phyloP scores from a whole-genome alignment of 2,113 vertebrate genomes.

The Engraulis encrasicolus region DNA sequence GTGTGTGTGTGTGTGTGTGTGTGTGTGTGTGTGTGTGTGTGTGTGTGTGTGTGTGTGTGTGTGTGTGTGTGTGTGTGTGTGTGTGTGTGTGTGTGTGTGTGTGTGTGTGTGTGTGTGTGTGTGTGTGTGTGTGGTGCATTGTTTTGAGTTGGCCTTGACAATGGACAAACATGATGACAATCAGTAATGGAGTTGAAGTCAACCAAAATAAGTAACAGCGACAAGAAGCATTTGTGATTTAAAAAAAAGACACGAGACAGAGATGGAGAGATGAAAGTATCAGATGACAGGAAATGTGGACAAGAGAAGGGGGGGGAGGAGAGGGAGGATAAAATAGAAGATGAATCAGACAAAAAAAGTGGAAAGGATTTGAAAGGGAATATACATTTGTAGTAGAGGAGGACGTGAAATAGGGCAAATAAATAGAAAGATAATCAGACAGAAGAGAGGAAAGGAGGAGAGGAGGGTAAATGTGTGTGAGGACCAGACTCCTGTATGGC shows the following conservation, averaged over 20 bases:
- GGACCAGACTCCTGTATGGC: not conserved
- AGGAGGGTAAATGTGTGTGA: not conserved
- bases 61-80: slow-evolving; percentile 14
- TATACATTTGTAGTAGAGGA: too few relatives aligned
- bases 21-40: too few relatives aligned
- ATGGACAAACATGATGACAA: too few relatives aligned
- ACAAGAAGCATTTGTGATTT: too few relatives aligned
- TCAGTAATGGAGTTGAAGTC: too few relatives aligned
- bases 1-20: too few relatives aligned
- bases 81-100: slow-evolving; percentile 29
- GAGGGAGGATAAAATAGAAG: not conserved
- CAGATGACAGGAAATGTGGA: too few relatives aligned
- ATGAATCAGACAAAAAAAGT: not conserved
- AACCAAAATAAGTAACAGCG: too few relatives aligned
- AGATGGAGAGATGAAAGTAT: not conserved
- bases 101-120: slow-evolving; percentile 25
- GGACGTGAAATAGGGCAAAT: not conserved
- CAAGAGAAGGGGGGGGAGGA: too few relatives aligned
- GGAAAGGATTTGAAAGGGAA: not conserved
- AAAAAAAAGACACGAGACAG: not conserved
- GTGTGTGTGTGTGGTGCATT: not conserved
- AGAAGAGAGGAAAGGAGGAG: not conserved
- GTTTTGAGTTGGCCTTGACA: not conserved
- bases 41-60: too few relatives aligned
- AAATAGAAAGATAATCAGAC: not conserved